phyloP scores from a whole-genome alignment of 2,888 invertebrate genomes.

The Apamea epomidion region DNA sequence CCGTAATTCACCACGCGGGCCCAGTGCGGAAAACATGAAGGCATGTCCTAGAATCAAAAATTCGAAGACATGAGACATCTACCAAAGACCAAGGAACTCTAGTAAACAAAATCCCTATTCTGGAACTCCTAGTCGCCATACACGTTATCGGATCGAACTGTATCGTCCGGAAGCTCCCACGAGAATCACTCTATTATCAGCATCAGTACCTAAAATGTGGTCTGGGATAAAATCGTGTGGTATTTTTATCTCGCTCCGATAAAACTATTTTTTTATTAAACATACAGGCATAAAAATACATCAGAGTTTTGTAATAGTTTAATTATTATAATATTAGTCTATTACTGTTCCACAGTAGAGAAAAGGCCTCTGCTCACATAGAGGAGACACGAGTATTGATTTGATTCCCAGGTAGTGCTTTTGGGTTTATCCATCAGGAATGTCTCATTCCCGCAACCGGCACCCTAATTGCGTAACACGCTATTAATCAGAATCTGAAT shows the following conservation, averaged over 20 bases:
- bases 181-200: slow-evolving; percentile 60
- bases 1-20: background rate
- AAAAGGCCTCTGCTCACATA: too few species aligned
- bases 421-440: background rate
- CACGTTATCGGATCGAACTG: background rate
- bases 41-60: background rate
- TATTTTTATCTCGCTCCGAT: slow-evolving; percentile 48
- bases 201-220: slow-evolving; percentile 66
- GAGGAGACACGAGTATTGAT: too few species aligned
- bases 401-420: background rate
- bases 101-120: slow-evolving; percentile 2
- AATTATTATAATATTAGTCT: background rate
- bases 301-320: background rate
- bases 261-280: slow-evolving; percentile 23
- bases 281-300: background rate
- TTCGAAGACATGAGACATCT: background rate
- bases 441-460: background rate
- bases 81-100: background rate
- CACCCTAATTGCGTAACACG: too few species aligned
- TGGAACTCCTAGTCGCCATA: background rate
- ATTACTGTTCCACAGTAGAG: too few species aligned
- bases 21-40: background rate
- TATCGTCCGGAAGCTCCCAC: slow-evolving; percentile 64
- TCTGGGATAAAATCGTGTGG: slow-evolving; percentile 61
- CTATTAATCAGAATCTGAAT: too few species aligned